Base-by-base conservation (phyloP, 2,888 invertebrate species). In the Chrysomela aeneicollis region DNA sequence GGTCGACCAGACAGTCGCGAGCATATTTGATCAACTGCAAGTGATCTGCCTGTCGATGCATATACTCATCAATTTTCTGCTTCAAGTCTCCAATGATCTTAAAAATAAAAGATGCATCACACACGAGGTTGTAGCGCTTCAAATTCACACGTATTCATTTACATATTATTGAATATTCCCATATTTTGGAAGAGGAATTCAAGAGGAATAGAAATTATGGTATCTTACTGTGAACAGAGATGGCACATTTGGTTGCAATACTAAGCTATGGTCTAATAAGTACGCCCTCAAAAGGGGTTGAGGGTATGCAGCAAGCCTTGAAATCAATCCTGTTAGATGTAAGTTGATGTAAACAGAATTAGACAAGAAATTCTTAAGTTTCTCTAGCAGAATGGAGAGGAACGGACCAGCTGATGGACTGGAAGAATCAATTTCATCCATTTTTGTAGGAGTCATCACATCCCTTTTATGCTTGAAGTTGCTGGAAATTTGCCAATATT, bases 231-330 rank as follows among this genome's bases (percentile, higher is more conserved):
- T 96, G 82, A 92, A 92, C 69, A 97, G 86, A 2, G 95, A 95
- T 79, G 94, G 93, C 79, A 97, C 92, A 78, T 93, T 93, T 1
- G 96, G 95, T 80, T 95, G 95, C 78, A 95, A 89, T 72, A 93
- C 91, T 74, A 90, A 88, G 81, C 90, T 90, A 66, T 94, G 91
- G 77, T 95, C 94, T 68, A 98, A 86, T 51, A 98, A 85, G 79
- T 97, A 90, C 2, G 96, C 92, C 70, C 94, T 89, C 58, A 98
- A 85, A 60, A 98, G 84, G 5, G 97, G 95, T 73, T 97, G 92
- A 0, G 97, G 95, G 82, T 95, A 93, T 64, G 93, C 88, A 4
- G 95, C 92, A 71, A 98, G 85, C 71, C 93, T 89, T 32, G 94
- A 90, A 52, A 98, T 87, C 26, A 97, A 86, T 4, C 94, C 93